phyloP scores from a whole-genome alignment of 2,797 vertebrate genomes.

The Poecilia gillii region DNA sequence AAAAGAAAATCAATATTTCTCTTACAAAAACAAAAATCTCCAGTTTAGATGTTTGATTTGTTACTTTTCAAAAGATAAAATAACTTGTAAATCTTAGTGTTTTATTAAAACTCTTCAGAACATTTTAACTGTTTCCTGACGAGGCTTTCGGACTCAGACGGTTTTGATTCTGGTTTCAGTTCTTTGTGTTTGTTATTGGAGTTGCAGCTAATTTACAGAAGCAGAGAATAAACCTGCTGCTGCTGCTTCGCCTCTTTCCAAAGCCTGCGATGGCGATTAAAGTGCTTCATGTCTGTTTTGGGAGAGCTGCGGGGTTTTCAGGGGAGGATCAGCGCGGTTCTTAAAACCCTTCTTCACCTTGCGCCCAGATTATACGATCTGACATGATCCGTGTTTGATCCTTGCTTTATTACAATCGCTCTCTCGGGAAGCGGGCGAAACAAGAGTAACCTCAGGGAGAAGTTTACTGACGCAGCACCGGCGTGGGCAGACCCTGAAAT shows the following conservation, averaged over 20 bases:
- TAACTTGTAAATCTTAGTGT: not conserved
- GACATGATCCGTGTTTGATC: conserved; percentile 52
- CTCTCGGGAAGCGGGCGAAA: not conserved
- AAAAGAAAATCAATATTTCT: not conserved
- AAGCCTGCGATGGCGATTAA: conserved; percentile 29
- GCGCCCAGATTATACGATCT: conserved; percentile 40
- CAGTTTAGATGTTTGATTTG: not conserved
- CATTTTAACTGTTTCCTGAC: not conserved
- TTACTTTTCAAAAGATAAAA: not conserved
- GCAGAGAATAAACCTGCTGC: conserved; percentile 8
- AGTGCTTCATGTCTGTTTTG: conserved; percentile 42
- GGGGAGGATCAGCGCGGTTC: conserved; percentile 35
- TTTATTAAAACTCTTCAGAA: not conserved
- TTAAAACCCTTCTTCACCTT: conserved; percentile 4
- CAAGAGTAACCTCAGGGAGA: not conserved
- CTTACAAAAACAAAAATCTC: not conserved
- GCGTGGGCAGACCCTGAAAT: not conserved
- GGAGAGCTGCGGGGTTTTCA: conserved; percentile 41
- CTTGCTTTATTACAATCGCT: conserved; percentile 53
- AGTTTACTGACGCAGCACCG: not conserved
- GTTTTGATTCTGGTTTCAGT: not conserved
- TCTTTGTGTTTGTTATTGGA: not conserved
- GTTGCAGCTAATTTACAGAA: conserved; percentile 4
- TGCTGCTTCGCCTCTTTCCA: not conserved
- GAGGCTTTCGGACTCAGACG: not conserved